Base-by-base conservation (phyloP, 2,888 invertebrate species). In the Pollenia labialis region DNA sequence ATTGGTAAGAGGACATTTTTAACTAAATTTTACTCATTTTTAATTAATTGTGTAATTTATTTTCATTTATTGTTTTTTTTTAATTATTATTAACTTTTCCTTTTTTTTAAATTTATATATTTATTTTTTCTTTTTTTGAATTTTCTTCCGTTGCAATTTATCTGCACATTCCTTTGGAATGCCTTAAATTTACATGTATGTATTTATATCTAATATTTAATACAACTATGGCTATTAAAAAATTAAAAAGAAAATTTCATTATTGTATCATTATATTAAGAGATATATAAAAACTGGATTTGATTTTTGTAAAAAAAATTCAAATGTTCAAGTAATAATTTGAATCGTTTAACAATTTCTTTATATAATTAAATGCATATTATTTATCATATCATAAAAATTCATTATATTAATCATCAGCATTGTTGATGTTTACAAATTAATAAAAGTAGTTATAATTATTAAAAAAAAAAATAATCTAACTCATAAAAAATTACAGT, bases 141-240 rank as follows among this genome's bases (percentile, higher is more conserved):
- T 74, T 85, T 60, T 81, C 16, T 74, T 42, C 18, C 16, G 52
- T 66, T 72, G 62, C 9, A 32, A 64, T 85, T 52, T 68, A 75
- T 60, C 14, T 75, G 50, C 23, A 23, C 81, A 87, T 87, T 84
- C 87, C 87, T 87, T 87, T 84, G 87, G 87, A 87, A 84, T 81
- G 84, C 66, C 84, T 87, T 87, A 76, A 87, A 85, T 84, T 81
- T 86, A 79, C 77, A 86, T 76, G 71, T 84, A 86, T 76, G 71
- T 84, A 81, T 84, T 76, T 76, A 84, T 81, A 72, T 72, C 84
- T 84, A 84, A 81, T 84, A 81, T 87, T 87, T 52, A 84, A 87
- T 87, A 87, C 80, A 81, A 84, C 84, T 87, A 87, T 87, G 87
- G 87, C 87, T 87, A 84, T 81, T 84, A 60, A 84, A 84, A 81